Evolutionary conservation across 2,113 vertebrate species (phyloP).

Genomic region (Gorsachius goisagi): DNA sequence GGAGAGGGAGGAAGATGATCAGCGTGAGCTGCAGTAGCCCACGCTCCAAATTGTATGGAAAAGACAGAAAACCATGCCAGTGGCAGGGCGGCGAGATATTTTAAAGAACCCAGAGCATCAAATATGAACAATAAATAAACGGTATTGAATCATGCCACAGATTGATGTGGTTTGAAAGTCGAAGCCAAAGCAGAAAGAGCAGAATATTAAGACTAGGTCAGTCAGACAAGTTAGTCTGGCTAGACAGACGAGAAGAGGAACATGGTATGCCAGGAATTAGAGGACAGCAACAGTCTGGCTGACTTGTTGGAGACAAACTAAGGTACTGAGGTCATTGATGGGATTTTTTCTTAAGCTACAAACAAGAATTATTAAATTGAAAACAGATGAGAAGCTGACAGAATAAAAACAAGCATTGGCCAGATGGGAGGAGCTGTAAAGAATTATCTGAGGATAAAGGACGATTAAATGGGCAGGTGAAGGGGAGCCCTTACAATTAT

Average conservation of each 20-base stretch:
- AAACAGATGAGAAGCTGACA: conserved; percentile 27
- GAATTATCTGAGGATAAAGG: not conserved
- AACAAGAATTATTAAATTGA: not conserved
- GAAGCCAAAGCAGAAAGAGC: conserved; percentile 18
- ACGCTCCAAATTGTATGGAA: accelerated
- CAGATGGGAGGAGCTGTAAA: not conserved
- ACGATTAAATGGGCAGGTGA: not conserved
- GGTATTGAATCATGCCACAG: not conserved
- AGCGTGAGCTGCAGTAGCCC: not conserved
- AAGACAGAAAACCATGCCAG: not conserved
- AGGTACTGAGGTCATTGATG: conserved; percentile 20
- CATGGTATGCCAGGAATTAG: conserved; percentile 16
- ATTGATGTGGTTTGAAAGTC: not conserved
- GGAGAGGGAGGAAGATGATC: not conserved
- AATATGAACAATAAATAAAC: not conserved
- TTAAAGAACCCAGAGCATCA: not conserved
- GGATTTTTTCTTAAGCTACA: not conserved
- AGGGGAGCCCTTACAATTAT: not conserved
- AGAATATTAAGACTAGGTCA: not conserved
- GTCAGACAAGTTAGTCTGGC: conserved; percentile 35
- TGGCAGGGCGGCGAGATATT: not conserved
- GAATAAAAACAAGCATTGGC: not conserved
- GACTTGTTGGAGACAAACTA: not conserved
- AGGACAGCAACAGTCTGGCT: conserved; percentile 30
- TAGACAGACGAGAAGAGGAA: not conserved